Conservation (phyloP, 2,113 vertebrate species). For the Tretioscincus oriximinensis region DNA sequence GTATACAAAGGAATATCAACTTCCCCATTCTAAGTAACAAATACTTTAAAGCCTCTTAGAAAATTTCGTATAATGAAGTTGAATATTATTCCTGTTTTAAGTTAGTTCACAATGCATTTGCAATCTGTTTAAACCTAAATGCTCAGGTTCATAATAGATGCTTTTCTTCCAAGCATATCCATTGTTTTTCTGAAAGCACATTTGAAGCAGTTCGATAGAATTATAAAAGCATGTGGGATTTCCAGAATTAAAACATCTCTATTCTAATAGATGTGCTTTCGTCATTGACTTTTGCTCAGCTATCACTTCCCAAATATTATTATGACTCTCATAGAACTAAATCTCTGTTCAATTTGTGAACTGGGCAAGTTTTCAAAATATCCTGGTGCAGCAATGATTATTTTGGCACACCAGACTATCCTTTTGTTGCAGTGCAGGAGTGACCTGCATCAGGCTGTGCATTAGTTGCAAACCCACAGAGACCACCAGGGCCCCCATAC, state of each 20-base stretch:
- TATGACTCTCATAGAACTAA: not conserved
- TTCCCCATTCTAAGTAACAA: too few species aligned
- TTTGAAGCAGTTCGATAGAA: not conserved
- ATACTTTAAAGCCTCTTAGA: too few species aligned
- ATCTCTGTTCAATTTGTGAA: not conserved
- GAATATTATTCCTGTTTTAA: not conserved
- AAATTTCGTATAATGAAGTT: not conserved
- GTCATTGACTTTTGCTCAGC: not conserved
- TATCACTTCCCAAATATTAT: not conserved
- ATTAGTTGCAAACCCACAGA: too few species aligned
- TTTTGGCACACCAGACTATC: not conserved
- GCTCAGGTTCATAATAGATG: not conserved
- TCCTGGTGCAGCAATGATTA: not conserved
- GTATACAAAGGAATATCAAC: too few species aligned
- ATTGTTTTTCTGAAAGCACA: not conserved
- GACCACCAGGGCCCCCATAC: too few species aligned
- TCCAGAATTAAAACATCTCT: not conserved
- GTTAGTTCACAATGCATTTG: not conserved
- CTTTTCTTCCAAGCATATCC: not conserved
- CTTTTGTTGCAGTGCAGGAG: not conserved
- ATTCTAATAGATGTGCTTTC: not conserved
- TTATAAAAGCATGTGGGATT: not conserved
- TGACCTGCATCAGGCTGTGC: not conserved
- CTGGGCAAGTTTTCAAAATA: slow-evolving; percentile 3
- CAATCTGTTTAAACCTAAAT: not conserved